Conservation (phyloP, 1,140 invertebrate species). For the Neodiprion virginianus region DNA sequence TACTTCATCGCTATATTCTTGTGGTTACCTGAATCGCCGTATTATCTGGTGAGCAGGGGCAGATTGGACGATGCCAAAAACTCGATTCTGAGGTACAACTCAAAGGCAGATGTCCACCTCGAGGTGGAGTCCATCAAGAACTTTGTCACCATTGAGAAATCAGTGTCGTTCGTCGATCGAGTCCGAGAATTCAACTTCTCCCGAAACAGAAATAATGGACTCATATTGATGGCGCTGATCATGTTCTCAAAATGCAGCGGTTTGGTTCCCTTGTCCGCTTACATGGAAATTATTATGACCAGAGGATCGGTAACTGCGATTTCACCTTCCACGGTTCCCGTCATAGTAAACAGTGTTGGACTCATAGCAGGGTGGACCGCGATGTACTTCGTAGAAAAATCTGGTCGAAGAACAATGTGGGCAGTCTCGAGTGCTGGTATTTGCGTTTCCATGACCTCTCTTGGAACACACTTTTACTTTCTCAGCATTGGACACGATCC, state of each 20-base stretch:
- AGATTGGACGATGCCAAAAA: constrained; percentile 48
- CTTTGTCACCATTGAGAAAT: constrained; percentile 41
- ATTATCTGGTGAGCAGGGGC: constrained; percentile 46
- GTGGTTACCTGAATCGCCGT: constrained; percentile 65
- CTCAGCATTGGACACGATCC: constrained; percentile 36
- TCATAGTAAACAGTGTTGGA: constrained; percentile 40
- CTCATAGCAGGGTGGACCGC: constrained; percentile 45
- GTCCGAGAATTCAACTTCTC: constrained; percentile 43
- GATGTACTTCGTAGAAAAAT: constrained; percentile 48
- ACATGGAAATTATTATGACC: constrained; percentile 53
- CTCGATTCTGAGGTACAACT: constrained; percentile 52
- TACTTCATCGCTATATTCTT: constrained; percentile 59
- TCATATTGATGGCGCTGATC: constrained; percentile 44
- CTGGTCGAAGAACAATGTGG: constrained; percentile 47
- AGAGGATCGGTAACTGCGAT: constrained; percentile 38
- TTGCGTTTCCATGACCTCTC: constrained; percentile 42
- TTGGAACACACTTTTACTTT: constrained; percentile 60
- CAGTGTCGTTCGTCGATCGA: constrained; percentile 34
- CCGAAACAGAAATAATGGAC: constrained; percentile 42
- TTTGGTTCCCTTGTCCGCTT: constrained; percentile 47
- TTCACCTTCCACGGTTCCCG: constrained; percentile 48
- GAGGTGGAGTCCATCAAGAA: constrained; percentile 51
- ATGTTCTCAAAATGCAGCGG: constrained; percentile 46
- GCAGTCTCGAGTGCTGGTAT: constrained; percentile 46
- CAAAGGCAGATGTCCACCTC: constrained; percentile 45